These are phyloP conservation scores for Trichonephila clavata DNA, from an alignment of 1,140 invertebrate genomes.

Conservation along the genomic window DNA sequence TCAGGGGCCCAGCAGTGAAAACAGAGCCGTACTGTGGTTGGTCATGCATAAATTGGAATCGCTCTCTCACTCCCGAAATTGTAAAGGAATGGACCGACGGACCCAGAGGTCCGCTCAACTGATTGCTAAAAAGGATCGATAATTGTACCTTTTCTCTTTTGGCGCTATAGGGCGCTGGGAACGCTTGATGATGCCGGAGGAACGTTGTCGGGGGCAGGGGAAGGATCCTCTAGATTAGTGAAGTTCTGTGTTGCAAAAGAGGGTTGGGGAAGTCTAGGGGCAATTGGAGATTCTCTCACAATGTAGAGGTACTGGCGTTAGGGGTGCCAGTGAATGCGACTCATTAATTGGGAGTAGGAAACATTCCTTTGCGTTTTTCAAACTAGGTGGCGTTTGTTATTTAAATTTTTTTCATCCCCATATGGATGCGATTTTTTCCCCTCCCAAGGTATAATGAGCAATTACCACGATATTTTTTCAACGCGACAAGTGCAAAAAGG, in stretches of 20 bases:
- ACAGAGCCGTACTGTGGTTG: constrained; percentile 72
- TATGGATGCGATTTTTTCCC: neutral
- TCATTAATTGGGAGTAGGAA: constrained; percentile 74
- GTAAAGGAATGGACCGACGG: constrained; percentile 65
- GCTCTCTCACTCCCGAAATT: constrained; percentile 48
- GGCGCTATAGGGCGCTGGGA: constrained; percentile 69
- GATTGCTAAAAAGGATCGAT: constrained; percentile 74
- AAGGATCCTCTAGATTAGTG: constrained; percentile 71
- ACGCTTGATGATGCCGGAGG: constrained; percentile 67
- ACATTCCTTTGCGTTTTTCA: constrained; percentile 60
- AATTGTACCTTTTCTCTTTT: constrained; percentile 75
- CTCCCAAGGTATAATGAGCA: constrained; percentile 26
- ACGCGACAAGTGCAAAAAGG: neutral
- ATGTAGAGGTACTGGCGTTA: constrained; percentile 66
- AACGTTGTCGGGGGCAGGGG: neutral
- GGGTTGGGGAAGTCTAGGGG: constrained; percentile 37
- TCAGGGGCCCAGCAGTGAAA: constrained; percentile 28
- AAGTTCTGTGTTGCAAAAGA: constrained; percentile 59
- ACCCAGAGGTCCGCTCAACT: constrained; percentile 67
- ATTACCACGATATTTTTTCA: neutral
- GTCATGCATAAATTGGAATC: constrained; percentile 76
- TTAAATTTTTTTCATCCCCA: constrained; percentile 19
- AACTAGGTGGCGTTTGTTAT: constrained; percentile 10
- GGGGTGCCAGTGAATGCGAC: constrained; percentile 40
- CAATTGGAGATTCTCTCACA: constrained; percentile 73